A percentile compares a stretch with the other conserved stretches of the same genome.
phyloP scores from a whole-genome alignment of 2,888 invertebrate genomes.

The Lasius platythorax region DNA sequence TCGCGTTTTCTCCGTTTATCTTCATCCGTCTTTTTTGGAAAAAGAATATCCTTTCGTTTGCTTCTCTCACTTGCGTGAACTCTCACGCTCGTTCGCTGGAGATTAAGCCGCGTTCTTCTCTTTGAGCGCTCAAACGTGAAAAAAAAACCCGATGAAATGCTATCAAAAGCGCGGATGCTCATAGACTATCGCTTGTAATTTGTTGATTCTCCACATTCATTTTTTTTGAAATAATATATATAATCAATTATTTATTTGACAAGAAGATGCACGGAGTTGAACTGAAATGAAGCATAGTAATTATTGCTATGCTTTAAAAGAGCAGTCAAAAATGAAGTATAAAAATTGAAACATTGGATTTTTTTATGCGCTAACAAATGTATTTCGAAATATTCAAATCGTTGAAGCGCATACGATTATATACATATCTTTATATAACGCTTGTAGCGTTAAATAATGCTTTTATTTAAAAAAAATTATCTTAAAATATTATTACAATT shows the following conservation, averaged over 20 bases:
- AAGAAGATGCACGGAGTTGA: neutral
- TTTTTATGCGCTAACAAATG: neutral
- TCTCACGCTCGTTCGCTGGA: constrained; percentile 9
- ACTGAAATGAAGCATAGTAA: neutral
- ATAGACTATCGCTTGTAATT: neutral
- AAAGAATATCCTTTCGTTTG: constrained; percentile 4
- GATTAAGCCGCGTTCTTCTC: constrained; percentile 24
- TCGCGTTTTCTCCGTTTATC: constrained; percentile 23
- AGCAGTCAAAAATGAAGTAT: neutral
- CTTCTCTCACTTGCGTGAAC: neutral
- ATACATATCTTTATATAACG: neutral
- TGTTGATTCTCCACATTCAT: neutral
- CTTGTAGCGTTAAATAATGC: neutral
- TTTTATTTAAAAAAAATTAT: neutral
- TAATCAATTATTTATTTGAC: neutral
- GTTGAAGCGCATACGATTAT: neutral
- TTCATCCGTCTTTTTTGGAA: constrained; percentile 15
- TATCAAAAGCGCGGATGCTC: constrained; percentile 10
- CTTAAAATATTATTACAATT: neutral
- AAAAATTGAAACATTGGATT: neutral
- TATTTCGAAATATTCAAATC: neutral
- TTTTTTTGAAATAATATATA: neutral
- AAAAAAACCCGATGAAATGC: constrained; percentile 12
- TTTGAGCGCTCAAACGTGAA: constrained; percentile 35
- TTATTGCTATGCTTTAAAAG: neutral